Evolutionary conservation across 2,888 invertebrate genomes (phyloP), one percentile per base, ranked within the genome.

Genomic region (Nomada ruficornis): DNA sequence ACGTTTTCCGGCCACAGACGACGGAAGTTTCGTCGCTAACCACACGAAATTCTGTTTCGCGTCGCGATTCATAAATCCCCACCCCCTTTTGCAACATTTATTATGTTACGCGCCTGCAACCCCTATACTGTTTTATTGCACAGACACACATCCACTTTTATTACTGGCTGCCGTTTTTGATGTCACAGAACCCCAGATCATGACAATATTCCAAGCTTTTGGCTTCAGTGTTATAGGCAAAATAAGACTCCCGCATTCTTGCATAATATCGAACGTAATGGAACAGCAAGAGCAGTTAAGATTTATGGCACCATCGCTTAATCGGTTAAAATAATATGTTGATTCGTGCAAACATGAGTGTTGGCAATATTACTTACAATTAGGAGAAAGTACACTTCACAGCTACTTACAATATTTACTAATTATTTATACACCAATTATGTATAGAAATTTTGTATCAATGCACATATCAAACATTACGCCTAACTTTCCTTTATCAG

Each of bases 1-100:
- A 26, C 57, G 44, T 60, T 69, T 75, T 52, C 62, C 57, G 62
- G 36, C 44, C 18, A 36, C 36, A 60, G 67, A 42, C 57, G 23
- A 65, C 71, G 77, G 67, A 77, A 80, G 71, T 77, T 77, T 60
- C 60, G 20, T 42, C 55, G 77, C 54, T 54, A 63, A 76, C 79
- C 71, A 15, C 77, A 50, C 52, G 67, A 80, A 80, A 77, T 72
- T 72, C 77, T 68, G 77, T n/a, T 67, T 50, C 55, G 36, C 29
- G 57, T 77, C 63, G 72, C 72, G 63, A 72, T 72, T 72, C 79
- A 75, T 79, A 79, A 75, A 75, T 76, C 63, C 70, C 62, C 2
- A 23, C 0, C 23, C 50, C 55, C 80, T 52, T 55, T 68, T 52
- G n/a, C 77, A 72, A 68, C 63, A 80, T 72, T 72, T 77, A 77